Evolutionary conservation across 2,888 invertebrate genomes (phyloP).

Genomic region (Hirudinaria manillensis): DNA sequence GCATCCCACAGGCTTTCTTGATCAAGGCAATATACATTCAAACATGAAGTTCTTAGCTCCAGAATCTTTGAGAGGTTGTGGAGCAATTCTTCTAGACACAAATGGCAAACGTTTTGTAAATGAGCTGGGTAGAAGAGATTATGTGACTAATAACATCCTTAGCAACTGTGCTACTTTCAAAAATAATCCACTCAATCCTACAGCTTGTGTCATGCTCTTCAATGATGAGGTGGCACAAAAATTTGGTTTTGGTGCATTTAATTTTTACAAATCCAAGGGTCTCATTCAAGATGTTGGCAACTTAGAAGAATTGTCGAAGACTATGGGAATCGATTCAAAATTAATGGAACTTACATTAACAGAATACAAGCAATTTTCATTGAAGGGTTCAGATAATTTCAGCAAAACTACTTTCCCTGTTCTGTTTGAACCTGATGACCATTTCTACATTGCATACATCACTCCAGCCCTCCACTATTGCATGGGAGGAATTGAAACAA

Average conservation of each 20-base stretch:
- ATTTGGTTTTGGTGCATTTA: constrained; percentile 35
- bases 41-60: constrained; percentile 40
- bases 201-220: constrained; percentile 35
- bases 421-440: constrained; percentile 29
- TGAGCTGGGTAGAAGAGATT: constrained; percentile 38
- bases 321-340: constrained; percentile 24
- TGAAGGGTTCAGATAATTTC: constrained; percentile 35
- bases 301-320: constrained; percentile 27
- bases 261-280: constrained; percentile 38
- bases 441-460: constrained; percentile 36
- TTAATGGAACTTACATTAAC: constrained; percentile 29
- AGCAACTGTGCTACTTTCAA: constrained; percentile 28
- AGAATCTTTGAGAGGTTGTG: constrained; percentile 39
- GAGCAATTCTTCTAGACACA: constrained; percentile 37
- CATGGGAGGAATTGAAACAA: constrained; percentile 40
- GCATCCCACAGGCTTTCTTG: constrained; percentile 40
- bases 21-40: constrained; percentile 33
- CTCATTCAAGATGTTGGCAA: constrained; percentile 36
- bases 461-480: constrained; percentile 40
- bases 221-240: constrained; percentile 35
- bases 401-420: constrained; percentile 37
- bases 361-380: constrained; percentile 30
- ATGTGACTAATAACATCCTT: constrained; percentile 36
- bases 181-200: constrained; percentile 31
- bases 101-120: constrained; percentile 38